Evolutionary conservation across 1,140 invertebrate genomes (phyloP), one percentile per base, ranked within the genome.

Genomic region (Orius insidiosus): DNA sequence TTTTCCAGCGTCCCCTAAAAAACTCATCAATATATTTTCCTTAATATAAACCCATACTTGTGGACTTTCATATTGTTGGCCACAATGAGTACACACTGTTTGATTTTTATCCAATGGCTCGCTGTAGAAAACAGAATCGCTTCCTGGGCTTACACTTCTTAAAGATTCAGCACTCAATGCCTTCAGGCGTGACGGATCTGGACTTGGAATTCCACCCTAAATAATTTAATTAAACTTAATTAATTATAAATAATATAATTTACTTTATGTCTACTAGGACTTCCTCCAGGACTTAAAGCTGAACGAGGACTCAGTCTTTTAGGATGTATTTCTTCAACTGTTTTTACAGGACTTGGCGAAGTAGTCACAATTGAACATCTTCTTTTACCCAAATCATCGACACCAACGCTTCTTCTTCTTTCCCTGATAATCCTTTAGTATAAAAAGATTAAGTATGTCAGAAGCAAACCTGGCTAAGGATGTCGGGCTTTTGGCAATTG

Each of bases 101-200:
- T 24, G 60, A 2, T 18, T 30, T 31, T 43, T 45, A 18, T 43
- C 16, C 4, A 51, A 47, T 9, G 61, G 63, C 46, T 85, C 82
- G 57, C 80, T 83, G 60, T 86, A 85, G 61, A 88, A 88, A 14
- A 88, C 84, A 46, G 80, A 85, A 60, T 87, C 85, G 53, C 83
- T 86, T 9, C 84, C 83, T 9, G 84, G 84, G 57, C 82, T 85
- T 44, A 82, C 80, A 2, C 82, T 85, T 46, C 83, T 70, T 43
- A 87, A 60, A 1, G 81, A 85, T 61, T 87, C 83, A 30, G 81
- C 81, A 53, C 82, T 86, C 39, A 84, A 62, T n/a, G 82, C 81
- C 62, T 85, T 85, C 16, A 83, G 67, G 16, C 62, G 54, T 42
- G 53, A 38, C 5, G 51, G 46, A 14, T 58, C 55, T 15, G 58